These are phyloP conservation scores for Tolypeutes matacus DNA, from an alignment of 2,797 vertebrate genomes.

Conservation along the genomic window DNA sequence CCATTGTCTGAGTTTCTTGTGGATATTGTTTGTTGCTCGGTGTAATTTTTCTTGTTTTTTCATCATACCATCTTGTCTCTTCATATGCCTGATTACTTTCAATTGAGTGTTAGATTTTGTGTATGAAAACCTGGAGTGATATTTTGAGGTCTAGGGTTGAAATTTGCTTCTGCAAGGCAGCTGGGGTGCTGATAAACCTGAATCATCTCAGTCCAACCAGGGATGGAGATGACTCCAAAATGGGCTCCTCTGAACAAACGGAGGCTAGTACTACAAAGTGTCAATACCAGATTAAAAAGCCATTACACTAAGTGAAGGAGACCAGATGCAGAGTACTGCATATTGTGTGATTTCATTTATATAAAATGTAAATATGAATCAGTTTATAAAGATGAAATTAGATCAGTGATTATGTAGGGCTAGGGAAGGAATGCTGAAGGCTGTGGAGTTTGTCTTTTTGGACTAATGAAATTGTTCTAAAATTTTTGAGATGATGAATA, in stretches of 20 bases:
- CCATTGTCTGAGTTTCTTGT: not conserved
- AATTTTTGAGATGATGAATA: no score
- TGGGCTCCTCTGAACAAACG: not conserved
- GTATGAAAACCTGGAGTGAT: not conserved
- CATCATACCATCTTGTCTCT: not conserved
- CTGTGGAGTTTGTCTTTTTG: no score
- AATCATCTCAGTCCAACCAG: not conserved
- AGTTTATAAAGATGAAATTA: no score
- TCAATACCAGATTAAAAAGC: no score
- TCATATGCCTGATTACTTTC: not conserved
- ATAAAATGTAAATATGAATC: no score
- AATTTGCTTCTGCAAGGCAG: not conserved
- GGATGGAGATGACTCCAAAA: not conserved
- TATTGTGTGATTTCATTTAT: no score
- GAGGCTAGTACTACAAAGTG: no score
- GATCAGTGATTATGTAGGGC: no score
- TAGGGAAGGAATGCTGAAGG: no score
- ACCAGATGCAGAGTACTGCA: no score
- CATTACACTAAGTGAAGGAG: no score
- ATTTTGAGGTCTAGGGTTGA: not conserved
- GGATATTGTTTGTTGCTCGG: not conserved
- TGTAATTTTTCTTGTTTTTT: not conserved
- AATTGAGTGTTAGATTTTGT: not conserved
- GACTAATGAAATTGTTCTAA: no score
- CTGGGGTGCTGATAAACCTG: not conserved